Base-by-base conservation (phyloP, 2,797 vertebrate genomes). In the Pagetopsis macropterus region DNA sequence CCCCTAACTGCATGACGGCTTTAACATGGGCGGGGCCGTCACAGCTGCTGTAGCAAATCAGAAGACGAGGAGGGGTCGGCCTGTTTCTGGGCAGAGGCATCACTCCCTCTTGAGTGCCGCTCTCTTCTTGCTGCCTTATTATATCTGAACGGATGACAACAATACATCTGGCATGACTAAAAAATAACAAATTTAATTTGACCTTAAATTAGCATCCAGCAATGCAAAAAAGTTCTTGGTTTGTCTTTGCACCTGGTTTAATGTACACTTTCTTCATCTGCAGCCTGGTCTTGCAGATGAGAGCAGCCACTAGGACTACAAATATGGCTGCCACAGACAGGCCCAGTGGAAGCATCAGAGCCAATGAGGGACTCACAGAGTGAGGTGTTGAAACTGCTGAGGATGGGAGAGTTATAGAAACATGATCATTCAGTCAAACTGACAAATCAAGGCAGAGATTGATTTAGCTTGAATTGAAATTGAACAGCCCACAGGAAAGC, bases 31-130 rank as follows among this genome's bases (percentile, higher is more conserved):
- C 83, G 0, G 93, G 88, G 43, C 94, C 91, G 31, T 95, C 94
- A 1, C 19, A 48, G 64, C 88, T 84, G 71, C 94, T 94, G 84
- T 95, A 95, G 84, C 92, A 94, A 64, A 95, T 93, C 65, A 95
- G 82, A n/a, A 95, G 93, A 23, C 84, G 91, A 50, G 94, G 94
- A 7, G 93, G 93, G 0, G 46, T 79, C 33, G 8, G 46, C n/a
- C 68, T 70, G 14, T 48, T 76, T 33, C 16, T 75, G 11, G 75
- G 11, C 59, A 91, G 64, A 8, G 65, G 31, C 6, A 83, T 16
- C 52, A 74, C 33, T 61, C 90, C 91, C 62, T 87, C 85, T 17
- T 54, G 72, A 21, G 55, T 31, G n/a, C 17, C n/a, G 1, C 52
- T 83, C 31, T 89, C 91, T n/a, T 76, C 75, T 46, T 84, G 76